phyloP scores from a whole-genome alignment of 2,797 vertebrate species.

The Hybognathus amarus region DNA sequence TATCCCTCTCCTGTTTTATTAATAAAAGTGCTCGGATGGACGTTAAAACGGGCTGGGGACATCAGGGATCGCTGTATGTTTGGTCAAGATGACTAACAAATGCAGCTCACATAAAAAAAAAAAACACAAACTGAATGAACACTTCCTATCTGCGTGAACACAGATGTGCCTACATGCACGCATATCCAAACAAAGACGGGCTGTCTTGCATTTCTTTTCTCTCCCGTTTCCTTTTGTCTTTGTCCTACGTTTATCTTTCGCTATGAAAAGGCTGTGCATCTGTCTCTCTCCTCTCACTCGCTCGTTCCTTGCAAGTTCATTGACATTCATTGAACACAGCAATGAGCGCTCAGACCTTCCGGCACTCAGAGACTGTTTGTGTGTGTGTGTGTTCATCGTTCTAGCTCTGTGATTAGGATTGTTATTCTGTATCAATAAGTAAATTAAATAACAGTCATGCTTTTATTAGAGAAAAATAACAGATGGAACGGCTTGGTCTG shows the following conservation, averaged over 20 bases:
- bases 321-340: constrained; percentile 65
- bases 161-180: constrained; percentile 36
- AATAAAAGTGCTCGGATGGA: constrained; percentile 37
- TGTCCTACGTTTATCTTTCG: constrained; percentile 51
- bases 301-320: constrained; percentile 59
- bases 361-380: constrained; percentile 47
- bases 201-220: constrained; percentile 49
- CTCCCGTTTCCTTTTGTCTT: constrained; percentile 51
- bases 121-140: constrained; percentile 30
- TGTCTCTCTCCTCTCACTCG: constrained; percentile 39
- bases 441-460: constrained; percentile 35
- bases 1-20: constrained; percentile 44
- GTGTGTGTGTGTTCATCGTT: constrained; percentile 33
- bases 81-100: constrained; percentile 41
- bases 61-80: neutral
- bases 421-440: constrained; percentile 43
- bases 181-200: constrained; percentile 32
- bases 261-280: constrained; percentile 55
- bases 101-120: constrained; percentile 6
- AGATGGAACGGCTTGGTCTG: constrained; percentile 3
- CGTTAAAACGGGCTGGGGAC: constrained; percentile 23
- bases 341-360: constrained; percentile 59
- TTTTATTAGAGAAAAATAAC: constrained; percentile 46
- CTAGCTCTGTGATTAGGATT: constrained; percentile 17
- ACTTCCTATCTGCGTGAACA: constrained; percentile 37